Evolutionary conservation across 2,113 vertebrate species (phyloP).

Genomic region (Mus pahari): DNA sequence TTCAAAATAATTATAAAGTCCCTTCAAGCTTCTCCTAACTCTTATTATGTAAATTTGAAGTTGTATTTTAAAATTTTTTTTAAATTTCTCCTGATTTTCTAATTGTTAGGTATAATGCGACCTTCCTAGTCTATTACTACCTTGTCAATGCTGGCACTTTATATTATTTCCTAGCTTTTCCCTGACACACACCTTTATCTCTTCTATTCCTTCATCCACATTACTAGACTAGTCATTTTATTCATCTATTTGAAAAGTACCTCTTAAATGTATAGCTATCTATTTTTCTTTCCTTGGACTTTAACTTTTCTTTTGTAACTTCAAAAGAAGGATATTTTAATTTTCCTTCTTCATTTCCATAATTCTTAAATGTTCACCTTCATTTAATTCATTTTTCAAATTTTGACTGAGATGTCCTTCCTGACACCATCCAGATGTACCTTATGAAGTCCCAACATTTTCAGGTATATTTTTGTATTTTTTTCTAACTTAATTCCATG

Average conservation of each 20-base stretch:
- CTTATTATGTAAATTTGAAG: not conserved
- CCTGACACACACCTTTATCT: not conserved
- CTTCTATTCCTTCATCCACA: not conserved
- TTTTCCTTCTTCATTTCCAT: slow-evolving; percentile 22
- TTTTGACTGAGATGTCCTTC: not conserved
- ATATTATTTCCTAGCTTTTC: not conserved
- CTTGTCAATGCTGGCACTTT: not conserved
- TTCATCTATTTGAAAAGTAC: slow-evolving; percentile 30
- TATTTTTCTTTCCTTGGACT: not conserved
- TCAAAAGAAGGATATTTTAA: not conserved
- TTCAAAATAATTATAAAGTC: not conserved
- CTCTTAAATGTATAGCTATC: slow-evolving; percentile 11
- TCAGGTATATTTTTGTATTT: slow-evolving; percentile 3
- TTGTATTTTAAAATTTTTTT: slow-evolving; percentile 1
- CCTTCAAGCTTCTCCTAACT: slow-evolving; percentile 21
- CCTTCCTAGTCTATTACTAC: not conserved
- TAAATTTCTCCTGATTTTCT: slow-evolving; percentile 1
- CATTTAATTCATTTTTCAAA: slow-evolving; percentile 14
- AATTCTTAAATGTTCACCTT: slow-evolving; percentile 33
- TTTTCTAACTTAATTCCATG: slow-evolving; percentile 23
- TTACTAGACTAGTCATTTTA: not conserved
- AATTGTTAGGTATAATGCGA: not conserved
- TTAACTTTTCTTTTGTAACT: slow-evolving; percentile 31
- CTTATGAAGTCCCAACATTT: slow-evolving; percentile 45
- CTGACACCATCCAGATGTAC: slow-evolving; percentile 17